Evolutionary conservation across 2,888 invertebrate genomes (phyloP), one percentile per base, ranked within the genome.

Genomic region (Cantharis rustica): DNA sequence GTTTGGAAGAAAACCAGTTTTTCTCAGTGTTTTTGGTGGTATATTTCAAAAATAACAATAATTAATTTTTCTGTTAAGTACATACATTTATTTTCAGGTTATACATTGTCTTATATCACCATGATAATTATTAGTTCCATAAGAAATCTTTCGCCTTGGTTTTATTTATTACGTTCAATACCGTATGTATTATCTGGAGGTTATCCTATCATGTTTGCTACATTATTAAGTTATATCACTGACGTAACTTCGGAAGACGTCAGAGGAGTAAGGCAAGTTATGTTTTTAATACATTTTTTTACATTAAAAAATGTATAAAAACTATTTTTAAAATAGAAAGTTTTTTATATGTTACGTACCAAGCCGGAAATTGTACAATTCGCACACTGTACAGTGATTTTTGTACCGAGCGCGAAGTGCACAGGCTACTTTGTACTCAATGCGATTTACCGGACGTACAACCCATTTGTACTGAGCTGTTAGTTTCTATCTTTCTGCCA

Each of bases 1-100:
- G 79, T 91, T 93, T 88, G 95, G 96, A 20, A 90, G 95, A 66
- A 93, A 93, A 84, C 94, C 94, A 9, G 88, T 95, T 72, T 84
- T 79, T 27, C 85, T 94, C 1, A 89, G 91, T 81, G 91, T 93
- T 2, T 88, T 93, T 79, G 85, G 90, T 79, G 93, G 94, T 92
- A 69, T 7, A n/a, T 5, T 47, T 47, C 13, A 47, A n/a, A n/a
- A 13, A 9, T 47, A n/a, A 7, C 7, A 71, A 27, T 47, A 47
- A n/a, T 47, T 47, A 16, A 17, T 20, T 15, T n/a, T 10, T 5
- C 2, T 3, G 16, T 16, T 7, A 23, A 9, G 13, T 16, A n/a
- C 61, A 10, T n/a, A 7, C n/a, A 47, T n/a, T 47, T n/a, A 47
- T 47, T 47, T 47, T 47, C 68, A 80, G 80, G 80, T 68, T 79